phyloP scores from a whole-genome alignment of 2,888 invertebrate genomes.

The Sacculina carcini region DNA sequence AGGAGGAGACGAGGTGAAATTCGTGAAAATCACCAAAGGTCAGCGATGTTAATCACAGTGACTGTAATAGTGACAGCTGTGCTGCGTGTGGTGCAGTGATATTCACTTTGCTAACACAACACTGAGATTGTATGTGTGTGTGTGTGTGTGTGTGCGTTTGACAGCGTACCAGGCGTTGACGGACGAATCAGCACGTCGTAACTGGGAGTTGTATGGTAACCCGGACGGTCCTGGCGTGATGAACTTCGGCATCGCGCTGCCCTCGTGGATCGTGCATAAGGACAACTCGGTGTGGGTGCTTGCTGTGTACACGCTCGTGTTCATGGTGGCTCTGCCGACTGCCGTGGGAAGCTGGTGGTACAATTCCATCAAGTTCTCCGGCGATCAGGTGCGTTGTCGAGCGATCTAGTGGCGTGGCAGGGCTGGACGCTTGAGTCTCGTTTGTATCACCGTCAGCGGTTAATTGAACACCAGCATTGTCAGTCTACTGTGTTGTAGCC shows the following conservation, averaged over 20 bases:
- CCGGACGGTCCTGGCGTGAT: constrained; percentile 98
- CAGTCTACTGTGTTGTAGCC: too few relatives aligned
- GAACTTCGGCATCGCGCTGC: constrained; percentile 96
- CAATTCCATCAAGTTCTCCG: constrained; percentile 82
- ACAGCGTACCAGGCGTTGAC: constrained; percentile 53
- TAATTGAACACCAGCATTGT: too few relatives aligned
- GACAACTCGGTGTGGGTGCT: constrained; percentile 96
- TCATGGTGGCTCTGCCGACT: constrained; percentile 54
- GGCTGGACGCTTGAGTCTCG: too few relatives aligned
- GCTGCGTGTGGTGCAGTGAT: neutral
- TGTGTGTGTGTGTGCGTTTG: constrained; percentile 1
- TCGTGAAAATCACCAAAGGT: constrained; percentile 94
- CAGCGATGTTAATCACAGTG: constrained; percentile 14
- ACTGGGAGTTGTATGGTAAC: constrained; percentile 98
- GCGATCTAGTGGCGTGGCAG: too few relatives aligned
- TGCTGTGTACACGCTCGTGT: constrained; percentile 77
- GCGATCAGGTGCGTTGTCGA: constrained; percentile 42
- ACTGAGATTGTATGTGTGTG: neutral
- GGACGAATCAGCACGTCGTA: constrained; percentile 83
- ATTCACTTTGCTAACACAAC: neutral
- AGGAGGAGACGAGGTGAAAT: constrained; percentile 85
- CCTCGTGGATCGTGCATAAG: constrained; percentile 98
- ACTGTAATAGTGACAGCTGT: neutral
- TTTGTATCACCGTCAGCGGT: too few relatives aligned
- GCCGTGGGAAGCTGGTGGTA: constrained; percentile 87